Evolutionary conservation across 2,888 invertebrate genomes (phyloP).

Genomic region (Dysmachus trigonus): DNA sequence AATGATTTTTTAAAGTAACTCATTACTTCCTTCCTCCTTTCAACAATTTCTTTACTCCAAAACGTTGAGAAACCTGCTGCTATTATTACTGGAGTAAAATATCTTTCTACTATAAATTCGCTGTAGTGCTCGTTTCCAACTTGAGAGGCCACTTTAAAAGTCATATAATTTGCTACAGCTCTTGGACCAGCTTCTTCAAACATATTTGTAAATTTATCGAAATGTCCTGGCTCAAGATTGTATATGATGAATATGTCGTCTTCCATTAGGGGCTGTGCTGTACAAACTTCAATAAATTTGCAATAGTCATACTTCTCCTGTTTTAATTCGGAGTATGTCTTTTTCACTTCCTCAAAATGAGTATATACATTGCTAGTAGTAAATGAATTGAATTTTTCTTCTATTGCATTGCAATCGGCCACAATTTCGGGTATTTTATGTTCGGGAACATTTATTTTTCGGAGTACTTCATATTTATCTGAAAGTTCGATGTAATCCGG

Average conservation of each 20-base stretch:
- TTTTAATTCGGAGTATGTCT: not conserved
- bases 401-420: not conserved
- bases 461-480: not conserved
- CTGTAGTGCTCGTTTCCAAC: not conserved
- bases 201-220: not conserved
- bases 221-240: not conserved
- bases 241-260: not conserved
- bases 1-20: not conserved
- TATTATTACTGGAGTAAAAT: not conserved
- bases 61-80: not conserved
- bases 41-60: not conserved
- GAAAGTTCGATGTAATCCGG: not conserved
- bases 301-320: not conserved
- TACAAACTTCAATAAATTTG: not conserved
- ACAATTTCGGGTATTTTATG: not conserved
- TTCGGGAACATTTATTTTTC: not conserved
- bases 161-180: conserved; percentile 12
- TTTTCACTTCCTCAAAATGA: not conserved
- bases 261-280: not conserved
- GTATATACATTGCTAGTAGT: not conserved
- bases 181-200: not conserved
- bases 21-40: not conserved
- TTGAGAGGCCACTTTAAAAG: not conserved
- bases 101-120: not conserved
- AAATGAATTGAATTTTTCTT: not conserved